A percentile compares a stretch with the other conserved stretches of the same genome.
phyloP scores from a whole-genome alignment of 2,888 invertebrate genomes.

The Hartigia nigra region DNA sequence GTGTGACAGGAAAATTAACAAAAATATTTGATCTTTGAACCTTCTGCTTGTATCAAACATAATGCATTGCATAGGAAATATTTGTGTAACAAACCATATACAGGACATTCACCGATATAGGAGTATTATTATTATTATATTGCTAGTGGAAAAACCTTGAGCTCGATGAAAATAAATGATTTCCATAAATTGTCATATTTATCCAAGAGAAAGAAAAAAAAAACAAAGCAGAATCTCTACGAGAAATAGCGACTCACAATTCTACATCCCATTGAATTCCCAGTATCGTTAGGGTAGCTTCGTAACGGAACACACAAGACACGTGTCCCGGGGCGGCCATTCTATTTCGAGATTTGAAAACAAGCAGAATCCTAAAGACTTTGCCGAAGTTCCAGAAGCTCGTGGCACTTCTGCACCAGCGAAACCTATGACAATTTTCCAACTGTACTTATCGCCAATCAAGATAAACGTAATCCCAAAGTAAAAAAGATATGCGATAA shows the following conservation, averaged over 20 bases:
- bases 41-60: too few species aligned
- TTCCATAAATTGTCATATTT: background rate
- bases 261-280: background rate
- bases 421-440: background rate
- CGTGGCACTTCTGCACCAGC: background rate
- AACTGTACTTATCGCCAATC: background rate
- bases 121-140: too few species aligned
- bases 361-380: slow-evolving; percentile 48
- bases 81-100: too few species aligned
- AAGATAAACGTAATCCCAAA: background rate
- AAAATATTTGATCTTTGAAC: too few species aligned
- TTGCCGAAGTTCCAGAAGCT: slow-evolving; percentile 13
- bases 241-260: background rate
- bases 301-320: background rate
- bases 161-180: too few species aligned
- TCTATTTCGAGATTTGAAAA: slow-evolving; percentile 60
- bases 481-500: background rate
- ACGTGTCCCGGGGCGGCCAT: slow-evolving; percentile 19
- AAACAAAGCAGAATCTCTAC: background rate
- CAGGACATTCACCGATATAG: too few species aligned
- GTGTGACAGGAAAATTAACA: too few species aligned
- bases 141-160: too few species aligned
- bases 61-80: too few species aligned
- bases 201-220: background rate
- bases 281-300: background rate